Base-by-base conservation (phyloP, 2,797 vertebrate genomes). In the Darevskia nairensis region DNA sequence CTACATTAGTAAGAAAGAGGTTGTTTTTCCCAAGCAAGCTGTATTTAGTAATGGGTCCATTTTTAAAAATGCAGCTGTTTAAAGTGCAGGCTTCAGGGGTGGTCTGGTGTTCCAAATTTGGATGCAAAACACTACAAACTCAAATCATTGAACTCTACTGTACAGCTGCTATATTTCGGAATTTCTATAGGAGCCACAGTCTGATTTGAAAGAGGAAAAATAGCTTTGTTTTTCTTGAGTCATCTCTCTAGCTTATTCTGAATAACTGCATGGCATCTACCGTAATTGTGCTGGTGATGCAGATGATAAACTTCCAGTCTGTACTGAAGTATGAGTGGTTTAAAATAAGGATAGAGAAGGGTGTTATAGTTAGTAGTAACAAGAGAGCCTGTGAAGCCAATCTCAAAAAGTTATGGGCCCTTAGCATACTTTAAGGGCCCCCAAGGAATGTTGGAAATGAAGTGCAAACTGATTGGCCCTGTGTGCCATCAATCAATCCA, bases 251-350 rank as follows among this genome's bases (percentile, higher is more conserved):
- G 84, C 17, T 84, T 90, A 29, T 64, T 71, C 39, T 79, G 72
- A 86, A 13, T 68, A 81, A 32, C 71, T 89, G 55, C 61, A n/a
- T 35, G 83, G 41, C 0, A 2, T 55, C 87, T 64, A 35, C 35
- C 35, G 35, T 35, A 82, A 79, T 87, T 74, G 71, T 88, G 68
- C 41, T 92, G 29, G 17, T 81, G 59, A 80, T 86, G 88, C 74
- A 94, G 85, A 25, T 85, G 82, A 46, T 78, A 77, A 25, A 9
- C 61, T 89, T 88, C 68, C 84, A 39, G 39, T 85, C 76, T 72
- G 50, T 50, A 91, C 83, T 91, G 68, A 59, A 80, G 35, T 83
- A 32, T 87, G 81, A 41, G 17, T 68, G 29, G 15, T 55, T 8
- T 39, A 44, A 83, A 82, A 68, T 10, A 27, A 15, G 77, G 41